Evolutionary conservation across 2,888 invertebrate species (phyloP), one percentile per base, ranked within the genome.

Genomic region (Aelia acuminata): DNA sequence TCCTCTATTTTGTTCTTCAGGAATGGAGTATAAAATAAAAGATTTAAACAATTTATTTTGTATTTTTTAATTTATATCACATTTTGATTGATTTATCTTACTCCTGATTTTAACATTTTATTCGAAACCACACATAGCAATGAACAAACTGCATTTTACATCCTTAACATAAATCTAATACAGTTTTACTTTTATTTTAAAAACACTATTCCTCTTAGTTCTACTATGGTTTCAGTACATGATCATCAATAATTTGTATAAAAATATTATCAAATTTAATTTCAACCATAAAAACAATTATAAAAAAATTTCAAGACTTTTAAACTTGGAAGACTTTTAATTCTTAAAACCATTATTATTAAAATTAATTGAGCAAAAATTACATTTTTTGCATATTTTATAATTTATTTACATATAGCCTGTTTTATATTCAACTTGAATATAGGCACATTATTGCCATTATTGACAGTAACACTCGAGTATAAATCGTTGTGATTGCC

Each of bases 211-310:
- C 26, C 11, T 4, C 57, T 57, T 70, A 70, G 2, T 70, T 70
- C 35, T 70, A 8, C 1, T 18, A 4, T 70, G 35, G 20, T 35
- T 70, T 35, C 63, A 70, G 31, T 1, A 35, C 15, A 70, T 70
- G 31, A n/a, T 80, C 39, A 43, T 80, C n/a, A 47, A n/a, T 80
- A 43, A 80, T 80, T 80, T 80, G 35, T 80, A 80, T 43, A 80
- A 80, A 80, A 80, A 47, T 80, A 80, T 43, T 80, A 70, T 15
- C 18, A 70, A 35, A 70, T 70, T 70, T 18, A 70, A 35, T 26
- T 20, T 20, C 63, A 35, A 70, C 0, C 2, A 63, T 63, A 63
- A 63, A 43, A 63, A 63, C 22, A 53, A 8, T n/a, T 53, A 53
- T n/a, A n/a, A 7, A n/a, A 22, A 4, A 3, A 63, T 63, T 26